Percentiles rank a stretch among this genome's conserved stretches.
These are phyloP conservation scores for Numenius arquata DNA, from an alignment of 2,113 vertebrate genomes.

Conservation along the genomic window DNA sequence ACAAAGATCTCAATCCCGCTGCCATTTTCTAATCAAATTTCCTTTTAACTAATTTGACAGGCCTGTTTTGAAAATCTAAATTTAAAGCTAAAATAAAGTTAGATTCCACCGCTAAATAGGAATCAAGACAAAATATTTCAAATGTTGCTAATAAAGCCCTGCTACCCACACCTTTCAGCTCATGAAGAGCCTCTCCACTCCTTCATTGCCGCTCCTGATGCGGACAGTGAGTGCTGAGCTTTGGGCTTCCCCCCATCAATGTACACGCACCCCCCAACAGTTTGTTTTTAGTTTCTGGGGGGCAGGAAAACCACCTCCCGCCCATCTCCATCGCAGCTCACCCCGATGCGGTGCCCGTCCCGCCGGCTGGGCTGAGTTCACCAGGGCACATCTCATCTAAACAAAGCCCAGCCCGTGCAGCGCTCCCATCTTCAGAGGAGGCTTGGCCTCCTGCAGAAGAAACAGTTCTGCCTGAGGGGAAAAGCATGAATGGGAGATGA, in stretches of 20 bases:
- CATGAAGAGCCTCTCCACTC: neutral
- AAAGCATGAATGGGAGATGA: neutral
- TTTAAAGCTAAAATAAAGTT: constrained; percentile 26
- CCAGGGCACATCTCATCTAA: neutral
- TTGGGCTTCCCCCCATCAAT: accelerated
- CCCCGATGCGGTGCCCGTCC: accelerated
- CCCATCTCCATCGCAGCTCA: neutral
- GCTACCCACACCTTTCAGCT: neutral
- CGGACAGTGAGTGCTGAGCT: neutral
- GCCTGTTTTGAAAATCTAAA: constrained; percentile 34
- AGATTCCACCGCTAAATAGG: neutral
- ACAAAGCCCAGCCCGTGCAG: neutral
- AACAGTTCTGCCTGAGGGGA: neutral
- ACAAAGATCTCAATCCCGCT: constrained; percentile 41
- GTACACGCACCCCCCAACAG: neutral
- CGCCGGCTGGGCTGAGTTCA: neutral
- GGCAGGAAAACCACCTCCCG: neutral
- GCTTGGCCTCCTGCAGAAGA: neutral
- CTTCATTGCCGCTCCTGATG: neutral
- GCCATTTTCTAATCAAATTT: constrained; percentile 56
- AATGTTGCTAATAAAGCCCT: neutral
- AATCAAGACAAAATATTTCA: neutral
- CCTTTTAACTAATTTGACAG: constrained; percentile 49
- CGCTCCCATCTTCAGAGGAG: neutral
- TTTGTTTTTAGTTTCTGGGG: neutral